Percentiles rank a stretch among this genome's conserved stretches.
phyloP scores from a whole-genome alignment of 2,113 vertebrate species.

The Ginglymostoma cirratum region DNA sequence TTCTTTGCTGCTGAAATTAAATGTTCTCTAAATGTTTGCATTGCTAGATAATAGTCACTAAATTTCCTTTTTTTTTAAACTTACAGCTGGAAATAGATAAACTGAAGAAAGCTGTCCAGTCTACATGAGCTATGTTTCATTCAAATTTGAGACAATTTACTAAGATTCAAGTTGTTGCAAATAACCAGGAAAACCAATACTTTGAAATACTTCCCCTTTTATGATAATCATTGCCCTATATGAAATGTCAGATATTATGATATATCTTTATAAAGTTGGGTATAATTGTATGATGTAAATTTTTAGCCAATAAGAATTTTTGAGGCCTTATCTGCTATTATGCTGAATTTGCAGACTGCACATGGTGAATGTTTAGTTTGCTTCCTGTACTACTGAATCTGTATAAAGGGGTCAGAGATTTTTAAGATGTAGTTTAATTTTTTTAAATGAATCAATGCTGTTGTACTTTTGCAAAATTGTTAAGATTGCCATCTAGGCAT shows the following conservation, averaged over 20 bases:
- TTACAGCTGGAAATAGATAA: conserved; percentile 83
- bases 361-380: conserved; percentile 55
- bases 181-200: conserved; percentile 3
- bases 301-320: conserved; percentile 72
- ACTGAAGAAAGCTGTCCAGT: conserved; percentile 73
- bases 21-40: neutral
- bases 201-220: conserved; percentile 12
- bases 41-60: neutral
- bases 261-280: conserved; percentile 27
- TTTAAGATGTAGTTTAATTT: conserved; percentile 62
- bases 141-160: conserved; percentile 4
- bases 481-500: conserved; percentile 64
- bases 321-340: conserved; percentile 91
- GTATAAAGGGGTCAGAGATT: conserved; percentile 74
- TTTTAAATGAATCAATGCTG: conserved; percentile 62
- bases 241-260: conserved; percentile 4
- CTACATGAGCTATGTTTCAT: conserved; percentile 60
- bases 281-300: conserved; percentile 40
- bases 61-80: neutral
- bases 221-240: neutral
- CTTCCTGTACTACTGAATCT: conserved; percentile 94
- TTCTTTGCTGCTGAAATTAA: neutral
- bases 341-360: conserved; percentile 67
- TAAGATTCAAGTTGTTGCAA: neutral
- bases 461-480: conserved; percentile 60